These are phyloP conservation scores for Oenanthe melanoleuca DNA, from an alignment of 2,113 vertebrate species.

Conservation along the genomic window DNA sequence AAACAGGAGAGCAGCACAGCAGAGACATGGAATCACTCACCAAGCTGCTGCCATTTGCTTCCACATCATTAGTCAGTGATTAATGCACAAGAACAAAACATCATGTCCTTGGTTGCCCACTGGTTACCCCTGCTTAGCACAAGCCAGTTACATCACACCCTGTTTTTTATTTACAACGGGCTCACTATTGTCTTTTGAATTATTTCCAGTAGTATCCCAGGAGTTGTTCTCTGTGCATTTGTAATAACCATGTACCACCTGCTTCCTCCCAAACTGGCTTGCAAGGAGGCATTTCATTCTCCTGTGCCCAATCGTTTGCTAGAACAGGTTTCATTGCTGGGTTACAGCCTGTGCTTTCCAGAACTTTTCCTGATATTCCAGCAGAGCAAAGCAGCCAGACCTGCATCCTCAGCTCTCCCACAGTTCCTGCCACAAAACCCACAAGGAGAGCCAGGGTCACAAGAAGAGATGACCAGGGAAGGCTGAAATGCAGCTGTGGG, in stretches of 20 bases:
- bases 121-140: background rate
- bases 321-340: background rate
- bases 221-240: background rate
- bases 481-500: background rate
- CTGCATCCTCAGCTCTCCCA: background rate
- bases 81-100: background rate
- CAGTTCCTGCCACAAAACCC: background rate
- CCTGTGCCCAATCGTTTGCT: background rate
- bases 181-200: background rate
- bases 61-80: background rate
- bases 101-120: background rate
- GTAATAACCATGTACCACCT: background rate
- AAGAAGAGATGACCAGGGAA: background rate
- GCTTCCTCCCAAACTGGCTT: background rate
- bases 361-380: background rate
- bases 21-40: background rate
- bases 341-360: background rate
- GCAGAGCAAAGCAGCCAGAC: background rate
- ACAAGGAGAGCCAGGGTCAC: background rate
- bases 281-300: background rate
- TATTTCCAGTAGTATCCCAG: background rate
- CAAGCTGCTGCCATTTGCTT: background rate
- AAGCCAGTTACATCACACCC: background rate
- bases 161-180: conserved; percentile 16
- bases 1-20: background rate